Base-by-base conservation (phyloP, 2,888 invertebrate genomes). In the Lithophane socia region DNA sequence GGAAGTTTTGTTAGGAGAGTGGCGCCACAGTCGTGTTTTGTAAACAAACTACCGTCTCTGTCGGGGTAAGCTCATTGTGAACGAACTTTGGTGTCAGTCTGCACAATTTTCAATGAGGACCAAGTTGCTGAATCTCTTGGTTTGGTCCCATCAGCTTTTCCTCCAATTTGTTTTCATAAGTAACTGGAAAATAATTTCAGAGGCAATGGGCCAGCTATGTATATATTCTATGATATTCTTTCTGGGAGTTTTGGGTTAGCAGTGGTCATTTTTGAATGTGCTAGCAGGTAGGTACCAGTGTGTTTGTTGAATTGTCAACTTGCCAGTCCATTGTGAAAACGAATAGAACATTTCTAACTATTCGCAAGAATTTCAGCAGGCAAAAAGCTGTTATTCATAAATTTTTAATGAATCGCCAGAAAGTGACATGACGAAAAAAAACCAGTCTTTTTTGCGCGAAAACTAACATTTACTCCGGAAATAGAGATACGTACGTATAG, bases 1-100 rank as follows among this genome's bases (percentile, higher is more conserved):
- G 2, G 16, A 78, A 58, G 49, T 68, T 66, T 69, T 42, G n/a
- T 60, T 24, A n/a, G 44, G 16, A n/a, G 37, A 60, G n/a, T 71
- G 84, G 72, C 72, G 80, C 73, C 61, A 79, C 65, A 49, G 42
- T 84, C 37, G 49, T 61, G 58, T 84, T 84, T 80, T 56, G 80
- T 84, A 84, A 80, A 80, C 72, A 71, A 61, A 61, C 60, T 44
- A 56, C n/a, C 47, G 56, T 42, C 5, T 49, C 24, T n/a, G 56
- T 68, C 63, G 70, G 64, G 49, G 49, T 52, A 29, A 54, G 16
- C 58, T 80, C 60, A 21, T 66, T 49, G 47, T 49, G 16, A 56
- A 80, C 44, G 29, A 64, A 69, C 47, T 80, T 79, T 79, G 49
- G 42, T 66, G 24, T 24, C 37, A 37, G 18, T n/a, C 60, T 69